Percentiles rank a stretch among this genome's conserved stretches.
These are phyloP conservation scores for Neosilurus hyrtlii DNA, from an alignment of 2,797 vertebrate species.

Conservation along the genomic window DNA sequence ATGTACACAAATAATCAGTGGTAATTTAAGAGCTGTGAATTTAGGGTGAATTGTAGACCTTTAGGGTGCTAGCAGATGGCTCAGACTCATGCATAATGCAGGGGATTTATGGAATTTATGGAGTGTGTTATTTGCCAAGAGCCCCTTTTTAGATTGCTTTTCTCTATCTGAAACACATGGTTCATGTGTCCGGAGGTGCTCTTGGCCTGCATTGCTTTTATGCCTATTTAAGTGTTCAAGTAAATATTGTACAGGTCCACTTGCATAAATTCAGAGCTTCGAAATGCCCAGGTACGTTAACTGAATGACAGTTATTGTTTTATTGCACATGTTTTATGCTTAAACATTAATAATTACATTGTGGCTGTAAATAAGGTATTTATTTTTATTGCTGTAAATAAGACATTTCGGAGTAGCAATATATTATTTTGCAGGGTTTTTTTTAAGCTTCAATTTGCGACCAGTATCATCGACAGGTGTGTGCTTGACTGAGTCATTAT, in stretches of 20 bases:
- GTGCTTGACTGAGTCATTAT: background rate
- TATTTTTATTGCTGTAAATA: background rate
- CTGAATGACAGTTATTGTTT: background rate
- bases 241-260: conserved; percentile 8
- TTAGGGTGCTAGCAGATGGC: conserved; percentile 31
- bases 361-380: background rate
- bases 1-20: background rate
- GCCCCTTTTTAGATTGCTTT: conserved; percentile 12
- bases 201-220: conserved; percentile 18
- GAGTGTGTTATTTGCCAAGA: conserved; percentile 38
- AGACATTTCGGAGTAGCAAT: background rate
- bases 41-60: conserved; percentile 5
- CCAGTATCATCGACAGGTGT: background rate
- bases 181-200: conserved; percentile 20
- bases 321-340: background rate
- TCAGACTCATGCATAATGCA: conserved; percentile 40
- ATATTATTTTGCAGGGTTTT: background rate
- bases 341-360: background rate
- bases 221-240: conserved; percentile 1
- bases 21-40: conserved; percentile 3
- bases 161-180: conserved; percentile 31
- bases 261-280: background rate
- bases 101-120: conserved; percentile 31
- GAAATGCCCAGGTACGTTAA: background rate
- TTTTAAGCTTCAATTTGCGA: background rate